A percentile compares a stretch with the other conserved stretches of the same genome.
Evolutionary conservation across 1,140 invertebrate species (phyloP).

Genomic region (Bursaphelenchus mucronatus): DNA sequence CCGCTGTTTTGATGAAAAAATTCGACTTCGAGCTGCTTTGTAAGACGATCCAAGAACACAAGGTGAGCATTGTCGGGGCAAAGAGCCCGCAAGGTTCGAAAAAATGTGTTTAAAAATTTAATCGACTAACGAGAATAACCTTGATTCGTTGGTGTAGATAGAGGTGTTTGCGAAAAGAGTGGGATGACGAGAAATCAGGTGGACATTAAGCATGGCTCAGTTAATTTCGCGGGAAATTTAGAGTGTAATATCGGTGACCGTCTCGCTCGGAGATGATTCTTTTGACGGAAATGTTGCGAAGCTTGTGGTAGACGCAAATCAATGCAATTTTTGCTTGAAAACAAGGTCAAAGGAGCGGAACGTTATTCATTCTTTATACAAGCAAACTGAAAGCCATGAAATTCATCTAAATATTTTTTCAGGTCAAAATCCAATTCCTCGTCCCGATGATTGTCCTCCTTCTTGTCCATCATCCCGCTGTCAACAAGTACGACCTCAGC

Average conservation of each 20-base stretch:
- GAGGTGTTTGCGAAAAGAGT: no score
- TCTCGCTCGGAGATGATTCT: no score
- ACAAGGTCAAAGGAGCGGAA: no score
- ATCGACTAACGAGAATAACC: conserved; percentile 66
- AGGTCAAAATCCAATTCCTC: conserved; percentile 16
- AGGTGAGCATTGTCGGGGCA: conserved; percentile 68
- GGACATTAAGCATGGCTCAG: no score
- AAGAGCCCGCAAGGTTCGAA: conserved; percentile 73
- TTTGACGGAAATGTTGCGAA: no score
- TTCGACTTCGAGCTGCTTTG: conserved; percentile 17
- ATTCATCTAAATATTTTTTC: background rate
- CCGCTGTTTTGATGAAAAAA: conserved; percentile 48
- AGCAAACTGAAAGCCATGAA: background rate
- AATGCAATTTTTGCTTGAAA: no score
- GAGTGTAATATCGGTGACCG: no score
- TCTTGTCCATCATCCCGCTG: conserved; percentile 7
- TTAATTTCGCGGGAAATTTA: no score
- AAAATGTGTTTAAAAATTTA: conserved; percentile 68
- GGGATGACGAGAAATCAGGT: no score
- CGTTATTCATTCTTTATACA: no score
- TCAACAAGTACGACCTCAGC: conserved; percentile 27
- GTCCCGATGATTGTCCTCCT: conserved; percentile 11
- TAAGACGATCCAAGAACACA: conserved; percentile 16
- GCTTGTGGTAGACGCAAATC: no score
- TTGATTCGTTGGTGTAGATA: background rate